A percentile compares a stretch with the other conserved stretches of the same genome.
phyloP scores from a whole-genome alignment of 2,113 vertebrate species.

The Serilophus lunatus region DNA sequence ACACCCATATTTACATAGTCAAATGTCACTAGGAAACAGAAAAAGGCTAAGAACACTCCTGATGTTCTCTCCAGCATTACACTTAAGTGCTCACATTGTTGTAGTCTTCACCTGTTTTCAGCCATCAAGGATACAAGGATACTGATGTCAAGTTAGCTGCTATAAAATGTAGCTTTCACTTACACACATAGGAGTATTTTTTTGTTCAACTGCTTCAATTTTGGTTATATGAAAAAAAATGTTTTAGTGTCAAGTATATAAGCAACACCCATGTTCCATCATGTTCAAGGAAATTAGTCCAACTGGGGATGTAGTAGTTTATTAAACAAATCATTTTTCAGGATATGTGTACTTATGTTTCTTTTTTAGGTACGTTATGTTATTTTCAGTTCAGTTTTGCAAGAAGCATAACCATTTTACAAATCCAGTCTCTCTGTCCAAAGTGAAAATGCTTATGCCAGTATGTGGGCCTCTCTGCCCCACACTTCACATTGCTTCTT shows the following conservation, averaged over 20 bases:
- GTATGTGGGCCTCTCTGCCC: fast-evolving
- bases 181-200: not conserved
- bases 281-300: conserved; percentile 30
- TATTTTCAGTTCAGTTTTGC: conserved; percentile 3
- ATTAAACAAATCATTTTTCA: conserved; percentile 58
- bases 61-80: not conserved
- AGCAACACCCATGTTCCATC: conserved; percentile 20
- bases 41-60: not conserved
- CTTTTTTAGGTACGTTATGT: conserved; percentile 17
- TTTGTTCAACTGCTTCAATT: not conserved
- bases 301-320: conserved; percentile 44
- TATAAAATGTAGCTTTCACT: not conserved
- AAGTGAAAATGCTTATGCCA: not conserved
- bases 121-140: not conserved
- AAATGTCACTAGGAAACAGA: not conserved
- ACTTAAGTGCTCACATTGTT: not conserved
- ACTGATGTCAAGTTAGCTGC: not conserved
- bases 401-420: not conserved
- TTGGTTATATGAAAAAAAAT: not conserved
- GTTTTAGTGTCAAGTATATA: not conserved
- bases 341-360: conserved; percentile 17
- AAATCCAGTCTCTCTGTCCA: not conserved
- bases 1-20: not conserved
- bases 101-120: not conserved
- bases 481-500: not conserved